A percentile compares a stretch with the other conserved stretches of the same genome.
These are phyloP conservation scores for Leptinotarsa undecemlineata DNA, from an alignment of 1,140 invertebrate species.

Conservation along the genomic window DNA sequence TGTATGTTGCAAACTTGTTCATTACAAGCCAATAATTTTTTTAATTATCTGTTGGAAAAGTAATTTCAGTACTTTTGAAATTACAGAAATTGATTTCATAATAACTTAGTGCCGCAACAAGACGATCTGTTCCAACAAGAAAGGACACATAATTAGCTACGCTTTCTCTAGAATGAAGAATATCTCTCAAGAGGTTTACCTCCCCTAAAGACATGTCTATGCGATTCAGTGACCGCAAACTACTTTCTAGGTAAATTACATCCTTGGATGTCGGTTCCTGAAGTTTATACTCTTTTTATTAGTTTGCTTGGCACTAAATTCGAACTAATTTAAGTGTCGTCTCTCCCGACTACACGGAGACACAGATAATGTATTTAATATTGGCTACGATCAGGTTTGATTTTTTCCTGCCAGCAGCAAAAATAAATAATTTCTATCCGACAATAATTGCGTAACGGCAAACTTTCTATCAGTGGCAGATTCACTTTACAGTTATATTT, in stretches of 20 bases:
- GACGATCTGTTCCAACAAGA: too few relatives aligned
- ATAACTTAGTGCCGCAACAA: too few relatives aligned
- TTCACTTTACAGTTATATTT: constrained; percentile 9
- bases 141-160: too few relatives aligned
- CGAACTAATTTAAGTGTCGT: constrained; percentile 34
- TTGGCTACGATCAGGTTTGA: constrained; percentile 15
- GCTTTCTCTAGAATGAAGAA: neutral
- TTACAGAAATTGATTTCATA: too few relatives aligned
- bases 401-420: constrained; percentile 12
- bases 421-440: constrained; percentile 4
- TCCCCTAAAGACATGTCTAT: constrained; percentile 8
- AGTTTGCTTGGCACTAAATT: constrained; percentile 26
- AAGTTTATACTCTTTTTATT: constrained; percentile 29
- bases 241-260: constrained; percentile 13
- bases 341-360: constrained; percentile 8
- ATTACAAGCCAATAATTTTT: too few relatives aligned
- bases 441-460: neutral
- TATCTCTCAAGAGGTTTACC: neutral
- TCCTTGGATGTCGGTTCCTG: constrained; percentile 29
- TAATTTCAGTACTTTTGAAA: too few relatives aligned
- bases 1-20: too few relatives aligned
- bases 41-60: too few relatives aligned
- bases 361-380: constrained; percentile 22
- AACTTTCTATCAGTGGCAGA: neutral
- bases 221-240: constrained; percentile 9